Evolutionary conservation across 1,140 invertebrate species (phyloP), one percentile per base, ranked within the genome.

Genomic region (Penaeus vannamei): DNA sequence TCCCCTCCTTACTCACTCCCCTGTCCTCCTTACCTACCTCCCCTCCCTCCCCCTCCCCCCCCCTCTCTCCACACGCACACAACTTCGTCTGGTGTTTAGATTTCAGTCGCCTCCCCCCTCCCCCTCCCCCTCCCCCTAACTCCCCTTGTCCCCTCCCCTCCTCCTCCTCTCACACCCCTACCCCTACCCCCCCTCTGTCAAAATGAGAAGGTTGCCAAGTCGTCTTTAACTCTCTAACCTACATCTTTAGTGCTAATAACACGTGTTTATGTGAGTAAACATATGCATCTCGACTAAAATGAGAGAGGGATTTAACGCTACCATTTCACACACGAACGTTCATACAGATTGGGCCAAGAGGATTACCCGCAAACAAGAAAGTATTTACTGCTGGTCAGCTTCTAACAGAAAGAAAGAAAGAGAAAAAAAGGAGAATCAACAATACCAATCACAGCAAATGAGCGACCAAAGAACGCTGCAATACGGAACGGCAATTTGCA

Each of bases 121-220:
- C 36, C 22, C 77, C 19, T n/a, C 23, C 20, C 53, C 61, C 66
- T 23, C n/a, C 46, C 66, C 84, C 22, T 59, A 20, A 61, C 80
- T 29, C 61, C 22, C 77, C 42, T 79, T 66, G 5, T 29, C 62
- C 80, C 46, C 61, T 17, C 60, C 26, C 79, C 29, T 2, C 32
- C 32, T 22, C 22, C 76, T 36, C 32, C 32, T 36, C 36, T 42
- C 36, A 42, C 36, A 42, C 36, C 36, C 36, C 22, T 46, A n/a
- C 80, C 26, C 29, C 60, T 32, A 19, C 26, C 76, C 26, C 86
- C 81, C n/a, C 81, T 82, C 64, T 72, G 79, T 89, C 87, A 89
- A 84, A 89, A 89, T 84, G 87, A 82, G 86, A 79, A 76, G 82
- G 87, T 89, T 89, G 87, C 87, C 87, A 89, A 77, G 69, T 32